Percentiles rank a stretch among this genome's conserved stretches.
phyloP scores from a whole-genome alignment of 2,113 vertebrate species.

The Vicugna pacos region DNA sequence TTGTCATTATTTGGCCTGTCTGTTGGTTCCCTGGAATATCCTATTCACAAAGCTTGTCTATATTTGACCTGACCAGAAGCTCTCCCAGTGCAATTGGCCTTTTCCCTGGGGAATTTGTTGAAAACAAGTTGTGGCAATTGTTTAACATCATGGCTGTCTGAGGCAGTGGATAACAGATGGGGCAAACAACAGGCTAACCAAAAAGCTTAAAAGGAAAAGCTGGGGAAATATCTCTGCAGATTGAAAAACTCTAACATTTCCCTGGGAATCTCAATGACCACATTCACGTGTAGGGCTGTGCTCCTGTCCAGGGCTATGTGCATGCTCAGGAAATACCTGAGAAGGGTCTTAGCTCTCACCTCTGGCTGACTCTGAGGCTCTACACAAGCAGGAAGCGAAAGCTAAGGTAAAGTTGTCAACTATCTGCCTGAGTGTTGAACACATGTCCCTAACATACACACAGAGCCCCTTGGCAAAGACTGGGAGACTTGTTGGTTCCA shows the following conservation, averaged over 20 bases:
- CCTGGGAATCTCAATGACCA: neutral
- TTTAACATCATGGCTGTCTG: slow-evolving; percentile 24
- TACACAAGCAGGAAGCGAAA: neutral
- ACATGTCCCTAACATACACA: neutral
- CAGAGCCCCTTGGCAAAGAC: neutral
- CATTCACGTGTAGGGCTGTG: neutral
- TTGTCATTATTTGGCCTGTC: slow-evolving; percentile 48
- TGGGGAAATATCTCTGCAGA: neutral
- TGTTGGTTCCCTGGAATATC: slow-evolving; percentile 42
- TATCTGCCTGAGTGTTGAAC: neutral
- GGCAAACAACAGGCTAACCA: neutral
- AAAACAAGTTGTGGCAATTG: slow-evolving; percentile 35
- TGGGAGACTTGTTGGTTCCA: neutral
- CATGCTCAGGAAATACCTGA: neutral
- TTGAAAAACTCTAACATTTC: slow-evolving; percentile 14
- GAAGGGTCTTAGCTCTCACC: neutral
- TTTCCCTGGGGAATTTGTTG: neutral
- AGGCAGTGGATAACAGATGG: slow-evolving; percentile 23
- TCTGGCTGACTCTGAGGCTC: neutral
- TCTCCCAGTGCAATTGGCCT: neutral
- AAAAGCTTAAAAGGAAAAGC: slow-evolving; percentile 14
- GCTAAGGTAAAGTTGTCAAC: slow-evolving; percentile 25
- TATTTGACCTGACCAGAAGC: slow-evolving; percentile 33
- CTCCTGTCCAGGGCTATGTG: neutral
- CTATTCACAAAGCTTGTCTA: slow-evolving; percentile 26